Base-by-base conservation (phyloP, 2,113 vertebrate genomes). In the Pandion haliaetus region DNA sequence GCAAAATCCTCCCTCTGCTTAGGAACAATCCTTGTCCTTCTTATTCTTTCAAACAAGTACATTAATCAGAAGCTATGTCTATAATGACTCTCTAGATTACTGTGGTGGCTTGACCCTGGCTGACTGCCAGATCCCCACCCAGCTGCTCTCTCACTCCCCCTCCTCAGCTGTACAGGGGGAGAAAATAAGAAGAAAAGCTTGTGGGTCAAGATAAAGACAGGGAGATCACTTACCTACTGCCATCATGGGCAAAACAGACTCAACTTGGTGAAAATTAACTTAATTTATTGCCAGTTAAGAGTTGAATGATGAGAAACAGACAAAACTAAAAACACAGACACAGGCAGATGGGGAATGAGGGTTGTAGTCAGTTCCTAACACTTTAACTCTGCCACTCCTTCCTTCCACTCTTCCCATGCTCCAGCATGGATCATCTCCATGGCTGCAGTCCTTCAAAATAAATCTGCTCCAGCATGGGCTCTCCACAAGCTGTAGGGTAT, bases 261-360 rank as follows among this genome's bases (percentile, higher is more conserved):
- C 9, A 10, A 72, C 8, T 38, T 50, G 2, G 12, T 50, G 59
- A 81, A 91, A 84, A 57, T 9, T 14, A 58, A 44, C 49, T 65
- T 58, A 47, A 28, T 65, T 82, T 32, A 61, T 8, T 70, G 18
- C 16, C 24, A 57, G 6, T 69, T 52, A 13, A 62, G 18, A 86
- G 52, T 5, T 72, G n/a, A 17, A 72, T 10, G 13, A 44, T 45
- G 17, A 88, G 57, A 90, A 88, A 70, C 14, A 50, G 36, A 86
- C 18, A 71, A 61, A 88, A 72, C 11, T 44, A 38, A 58, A 86
- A 49, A 14, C 26, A 62, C 12, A 84, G n/a, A 14, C 40, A 86
- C 1, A 38, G 9, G 0, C 4, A 5, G 8, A 38, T 11, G 8
- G 20, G 28, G 16, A 78, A 85, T 9, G 4, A 72, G 17, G 44